These are phyloP conservation scores for Lutjanus erythropterus DNA, from an alignment of 2,113 vertebrate genomes.

Conservation along the genomic window DNA sequence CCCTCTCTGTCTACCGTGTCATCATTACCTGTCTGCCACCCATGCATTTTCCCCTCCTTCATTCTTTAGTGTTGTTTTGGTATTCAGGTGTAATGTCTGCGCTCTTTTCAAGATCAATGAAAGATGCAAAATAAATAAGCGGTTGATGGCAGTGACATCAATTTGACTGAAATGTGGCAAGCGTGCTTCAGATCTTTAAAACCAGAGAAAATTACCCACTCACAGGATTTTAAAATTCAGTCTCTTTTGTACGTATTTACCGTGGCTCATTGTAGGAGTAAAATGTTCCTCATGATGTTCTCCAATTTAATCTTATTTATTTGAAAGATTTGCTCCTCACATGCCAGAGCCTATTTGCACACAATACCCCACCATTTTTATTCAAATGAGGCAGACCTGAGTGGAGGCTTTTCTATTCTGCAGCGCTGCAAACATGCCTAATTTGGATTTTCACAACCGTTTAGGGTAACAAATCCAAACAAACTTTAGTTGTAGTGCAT, in stretches of 20 bases:
- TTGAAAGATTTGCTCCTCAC: background rate
- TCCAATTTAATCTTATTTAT: slow-evolving; percentile 6
- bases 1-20: slow-evolving; percentile 44
- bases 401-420: slow-evolving; percentile 4
- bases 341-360: background rate
- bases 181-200: background rate
- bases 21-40: slow-evolving; percentile 62
- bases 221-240: background rate
- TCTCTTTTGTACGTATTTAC: background rate
- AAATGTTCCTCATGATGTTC: slow-evolving; percentile 28
- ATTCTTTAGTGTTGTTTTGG: slow-evolving; percentile 23
- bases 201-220: background rate
- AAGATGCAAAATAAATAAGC: background rate
- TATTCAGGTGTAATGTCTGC: slow-evolving; percentile 20
- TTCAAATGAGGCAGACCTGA: slow-evolving; percentile 26
- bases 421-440: slow-evolving; percentile 1
- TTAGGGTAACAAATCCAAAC: slow-evolving; percentile 4
- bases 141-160: slow-evolving; percentile 13
- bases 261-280: background rate
- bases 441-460: slow-evolving; percentile 8
- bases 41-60: slow-evolving; percentile 50
- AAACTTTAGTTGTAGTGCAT: slow-evolving; percentile 7
- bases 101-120: slow-evolving; percentile 6
- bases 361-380: slow-evolving; percentile 9
- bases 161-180: slow-evolving; percentile 10